A percentile compares a stretch with the other conserved stretches of the same genome.
These are phyloP conservation scores for Lingula anatina DNA, from an alignment of 2,888 invertebrate species.

Conservation along the genomic window DNA sequence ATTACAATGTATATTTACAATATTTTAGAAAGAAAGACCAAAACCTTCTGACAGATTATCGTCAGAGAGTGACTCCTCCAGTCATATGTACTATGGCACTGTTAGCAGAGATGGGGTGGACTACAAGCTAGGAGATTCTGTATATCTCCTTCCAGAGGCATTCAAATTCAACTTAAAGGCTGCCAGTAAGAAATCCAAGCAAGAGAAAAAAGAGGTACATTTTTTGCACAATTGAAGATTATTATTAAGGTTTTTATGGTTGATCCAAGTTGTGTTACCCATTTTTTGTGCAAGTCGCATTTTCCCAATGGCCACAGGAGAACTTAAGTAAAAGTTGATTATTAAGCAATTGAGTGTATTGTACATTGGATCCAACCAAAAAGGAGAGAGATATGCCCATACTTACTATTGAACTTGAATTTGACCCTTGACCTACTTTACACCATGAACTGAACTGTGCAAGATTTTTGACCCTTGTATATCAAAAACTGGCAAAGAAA, in stretches of 20 bases:
- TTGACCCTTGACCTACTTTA: no score
- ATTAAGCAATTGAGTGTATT: no score
- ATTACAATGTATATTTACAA: constrained; percentile 1
- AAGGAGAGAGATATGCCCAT: no score
- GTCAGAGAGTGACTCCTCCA: constrained; percentile 10
- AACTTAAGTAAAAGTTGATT: no score
- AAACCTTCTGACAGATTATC: constrained; percentile 20
- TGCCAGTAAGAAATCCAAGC: constrained; percentile 24
- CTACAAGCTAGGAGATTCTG: constrained; percentile 64
- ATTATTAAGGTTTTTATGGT: not conserved
- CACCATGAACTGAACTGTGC: no score
- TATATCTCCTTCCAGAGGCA: constrained; percentile 59
- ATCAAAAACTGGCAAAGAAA: no score
- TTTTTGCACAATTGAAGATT: not conserved
- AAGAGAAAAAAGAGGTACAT: constrained; percentile 21
- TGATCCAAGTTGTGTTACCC: not conserved
- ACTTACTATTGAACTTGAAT: no score
- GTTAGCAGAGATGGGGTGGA: constrained; percentile 46
- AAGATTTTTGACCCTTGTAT: no score
- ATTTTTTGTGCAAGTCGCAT: not conserved
- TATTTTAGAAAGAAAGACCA: constrained; percentile 23
- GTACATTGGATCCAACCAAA: no score
- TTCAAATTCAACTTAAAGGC: constrained; percentile 34
- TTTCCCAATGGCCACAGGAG: no score
- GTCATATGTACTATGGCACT: constrained; percentile 38